These are phyloP conservation scores for Strigamia maritima DNA, from an alignment of 2,888 invertebrate genomes.

Conservation along the genomic window DNA sequence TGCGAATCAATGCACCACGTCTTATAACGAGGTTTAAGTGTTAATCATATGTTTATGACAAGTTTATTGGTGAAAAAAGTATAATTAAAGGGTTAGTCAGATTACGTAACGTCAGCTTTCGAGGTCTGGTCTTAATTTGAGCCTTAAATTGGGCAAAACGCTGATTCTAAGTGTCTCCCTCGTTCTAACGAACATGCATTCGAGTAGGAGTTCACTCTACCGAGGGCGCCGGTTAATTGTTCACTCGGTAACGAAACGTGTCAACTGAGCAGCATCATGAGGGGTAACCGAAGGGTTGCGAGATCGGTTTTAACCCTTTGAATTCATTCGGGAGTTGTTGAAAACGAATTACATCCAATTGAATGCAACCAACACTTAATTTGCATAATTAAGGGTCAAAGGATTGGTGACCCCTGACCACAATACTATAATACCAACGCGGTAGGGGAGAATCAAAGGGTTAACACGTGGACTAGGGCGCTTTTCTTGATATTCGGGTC, in stretches of 20 bases:
- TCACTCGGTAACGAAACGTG: not conserved
- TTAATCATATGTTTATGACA: constrained; percentile 22
- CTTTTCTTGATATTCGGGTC: not conserved
- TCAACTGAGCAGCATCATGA: not conserved
- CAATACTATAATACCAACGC: not conserved
- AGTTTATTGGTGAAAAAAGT: not conserved
- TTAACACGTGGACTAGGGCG: not conserved
- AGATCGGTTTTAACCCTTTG: constrained; percentile 27
- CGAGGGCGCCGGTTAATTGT: not conserved
- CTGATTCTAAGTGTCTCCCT: not conserved
- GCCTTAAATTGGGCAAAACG: constrained; percentile 18
- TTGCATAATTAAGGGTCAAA: constrained; percentile 20
- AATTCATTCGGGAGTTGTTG: not conserved
- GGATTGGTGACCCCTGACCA: constrained; percentile 2
- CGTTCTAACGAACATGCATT: not conserved
- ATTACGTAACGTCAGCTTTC: not conserved
- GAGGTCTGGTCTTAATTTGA: not conserved
- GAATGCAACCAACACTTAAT: not conserved
- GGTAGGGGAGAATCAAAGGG: not conserved
- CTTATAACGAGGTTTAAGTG: not conserved
- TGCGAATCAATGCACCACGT: not conserved
- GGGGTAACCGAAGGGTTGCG: not conserved
- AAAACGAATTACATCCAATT: not conserved
- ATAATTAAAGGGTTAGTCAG: constrained; percentile 16
- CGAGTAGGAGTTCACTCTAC: not conserved